Evolutionary conservation across 2,113 vertebrate species (phyloP), one percentile per base, ranked within the genome.

Genomic region (Semicossyphus pulcher): DNA sequence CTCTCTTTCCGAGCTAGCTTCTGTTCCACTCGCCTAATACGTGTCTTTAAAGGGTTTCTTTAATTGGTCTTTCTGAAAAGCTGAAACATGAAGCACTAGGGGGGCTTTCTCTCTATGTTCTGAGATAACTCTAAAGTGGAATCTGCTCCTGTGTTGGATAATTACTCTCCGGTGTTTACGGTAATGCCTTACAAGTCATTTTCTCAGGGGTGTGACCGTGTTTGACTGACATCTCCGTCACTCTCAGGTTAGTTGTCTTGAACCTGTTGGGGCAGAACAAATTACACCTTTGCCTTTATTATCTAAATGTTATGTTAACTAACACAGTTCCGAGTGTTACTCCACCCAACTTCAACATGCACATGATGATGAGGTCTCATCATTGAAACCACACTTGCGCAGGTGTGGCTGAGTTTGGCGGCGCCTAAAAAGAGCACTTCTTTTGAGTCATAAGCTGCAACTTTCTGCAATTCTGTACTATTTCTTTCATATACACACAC

Each of bases 21-120:
- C 54, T 71, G 58, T 72, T 76, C 58, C 23, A 47, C 29, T 28
- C 66, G 47, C 28, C 14, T 60, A 41, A 54, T 65, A 77, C 60
- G 29, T 48, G 59, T 64, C 21, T 78, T 37, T 57, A 39, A 59
- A 23, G 31, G 14, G 20, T 54, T 31, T 44, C 47, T 68, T 32
- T 67, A 48, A 49, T 64, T 39, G 56, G 32, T 52, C 25, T 56
- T 18, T 57, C 28, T 48, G 49, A 49, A 70, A 81, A 49, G 37
- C 62, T 37, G 26, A 32, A 49, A 52, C 34, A 29, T 32, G 4
- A 23, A 10, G 25, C 41, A 47, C 29, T 21, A 8, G 23, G 21
- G 23, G 21, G 15, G 31, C 25, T 4, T 6, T 20, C 37, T 23
- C 4, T 39, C 10, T 20, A 34, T 15, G 14, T 48, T 51, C 5